Evolutionary conservation across 2,888 invertebrate genomes (phyloP), one percentile per base, ranked within the genome.

Genomic region (Idaea aversata): DNA sequence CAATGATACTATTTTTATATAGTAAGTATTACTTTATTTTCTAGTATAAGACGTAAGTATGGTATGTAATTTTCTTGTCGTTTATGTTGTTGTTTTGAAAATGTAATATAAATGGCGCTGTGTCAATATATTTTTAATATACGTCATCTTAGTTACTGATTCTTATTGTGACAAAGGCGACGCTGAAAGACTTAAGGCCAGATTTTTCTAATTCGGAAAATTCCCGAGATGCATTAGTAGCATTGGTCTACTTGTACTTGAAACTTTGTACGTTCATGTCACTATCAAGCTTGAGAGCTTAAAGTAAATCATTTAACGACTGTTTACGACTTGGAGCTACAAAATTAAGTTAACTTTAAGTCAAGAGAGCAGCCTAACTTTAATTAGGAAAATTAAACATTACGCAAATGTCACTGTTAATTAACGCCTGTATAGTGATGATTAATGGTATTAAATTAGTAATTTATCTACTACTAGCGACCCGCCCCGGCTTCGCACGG

Each of bases 221-320:
- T 47, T 10, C 6, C 10, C 47, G 47, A 47, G 47, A 7, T 4
- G 47, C 47, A 47, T 10, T 47, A 2, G 7, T 13, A 47, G 13
- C 36, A 36, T 61, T 13, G 59, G 63, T 2, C 47, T 47, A 47
- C 47, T 47, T 60, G 62, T 47, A 47, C 47, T 47, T 47, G 47
- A 47, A 47, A 47, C 47, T 47, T 47, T 47, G 47, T 47, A 47
- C 47, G 47, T 47, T 13, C 47, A 60, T 59, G 62, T 66, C 63
- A 64, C 67, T 65, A 60, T 61, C 65, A 65, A 58, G 62, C 34
- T 67, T 70, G 47, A 13, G 25, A 35, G 47, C 67, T 78, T 68
- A 67, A 63, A 67, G 72, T 72, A 70, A 77, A 70, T 72, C 70
- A 70, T 75, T 72, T 75, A 72, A 72, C 69, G 69, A 73, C 67